These are phyloP conservation scores for Mythimna impura DNA, from an alignment of 2,888 invertebrate species.

Conservation along the genomic window DNA sequence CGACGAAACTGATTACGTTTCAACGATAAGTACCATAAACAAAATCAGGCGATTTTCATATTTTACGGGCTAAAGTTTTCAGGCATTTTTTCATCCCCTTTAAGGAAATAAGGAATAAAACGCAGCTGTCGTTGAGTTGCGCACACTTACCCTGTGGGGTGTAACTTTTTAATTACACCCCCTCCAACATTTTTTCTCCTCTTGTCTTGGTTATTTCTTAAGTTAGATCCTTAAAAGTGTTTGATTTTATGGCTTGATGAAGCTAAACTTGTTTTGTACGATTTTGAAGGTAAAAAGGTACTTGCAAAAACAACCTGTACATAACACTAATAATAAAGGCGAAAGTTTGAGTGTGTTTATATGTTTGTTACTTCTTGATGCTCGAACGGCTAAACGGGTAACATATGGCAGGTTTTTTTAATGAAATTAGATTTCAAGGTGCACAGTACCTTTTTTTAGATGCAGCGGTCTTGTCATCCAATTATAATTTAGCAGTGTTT, in stretches of 20 bases:
- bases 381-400: no score
- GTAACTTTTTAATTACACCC: conserved; percentile 68
- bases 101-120: conserved; percentile 62
- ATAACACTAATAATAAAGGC: no score
- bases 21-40: conserved; percentile 58
- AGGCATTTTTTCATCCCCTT: conserved; percentile 58
- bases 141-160: conserved; percentile 62
- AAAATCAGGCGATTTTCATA: conserved; percentile 52
- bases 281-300: background rate
- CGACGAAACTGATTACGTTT: conserved; percentile 44
- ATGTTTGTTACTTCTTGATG: no score
- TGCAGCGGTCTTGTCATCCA: no score
- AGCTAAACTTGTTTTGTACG: conserved; percentile 21
- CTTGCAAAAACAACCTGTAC: background rate
- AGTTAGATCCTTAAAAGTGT: conserved; percentile 56
- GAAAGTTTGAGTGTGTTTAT: no score
- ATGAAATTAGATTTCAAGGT: no score
- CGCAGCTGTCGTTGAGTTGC: conserved; percentile 65
- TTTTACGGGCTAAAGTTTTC: conserved; percentile 62
- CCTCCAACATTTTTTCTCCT: conserved; percentile 52
- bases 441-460: no score
- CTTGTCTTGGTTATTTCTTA: conserved; percentile 60
- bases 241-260: conserved; percentile 56
- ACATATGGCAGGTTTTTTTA: no score
- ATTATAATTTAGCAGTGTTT: no score